A percentile compares a stretch with the other conserved stretches of the same genome.
Conservation (phyloP, 2,888 invertebrate species). For the Alloscopus bannaensis region DNA sequence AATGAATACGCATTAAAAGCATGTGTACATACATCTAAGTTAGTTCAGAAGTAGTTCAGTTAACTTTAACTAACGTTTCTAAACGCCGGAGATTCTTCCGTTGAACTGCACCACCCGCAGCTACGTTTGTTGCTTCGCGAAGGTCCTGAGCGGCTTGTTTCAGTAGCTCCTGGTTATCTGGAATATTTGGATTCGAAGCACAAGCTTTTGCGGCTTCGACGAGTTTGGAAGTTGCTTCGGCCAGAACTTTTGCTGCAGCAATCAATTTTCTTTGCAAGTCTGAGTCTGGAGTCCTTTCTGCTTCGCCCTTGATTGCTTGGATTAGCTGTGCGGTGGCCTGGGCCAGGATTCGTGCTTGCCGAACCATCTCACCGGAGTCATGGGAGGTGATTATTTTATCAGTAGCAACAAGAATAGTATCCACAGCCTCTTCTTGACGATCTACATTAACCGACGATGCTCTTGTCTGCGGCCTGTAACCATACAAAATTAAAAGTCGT, state of each 20-base stretch:
- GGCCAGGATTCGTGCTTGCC: constrained; percentile 92
- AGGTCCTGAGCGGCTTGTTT: constrained; percentile 94
- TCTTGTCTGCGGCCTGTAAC: constrained; percentile 66
- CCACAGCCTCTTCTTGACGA: constrained; percentile 89
- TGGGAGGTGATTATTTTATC: constrained; percentile 90
- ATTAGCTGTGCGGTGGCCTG: constrained; percentile 97
- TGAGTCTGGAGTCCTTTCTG: constrained; percentile 89
- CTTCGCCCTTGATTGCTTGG: constrained; percentile 95
- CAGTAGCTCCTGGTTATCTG: constrained; percentile 88
- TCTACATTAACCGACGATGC: constrained; percentile 80
- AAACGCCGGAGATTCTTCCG: constrained; percentile 69
- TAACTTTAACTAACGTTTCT: too few relatives aligned
- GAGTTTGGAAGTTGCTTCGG: constrained; percentile 91
- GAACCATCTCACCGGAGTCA: constrained; percentile 95
- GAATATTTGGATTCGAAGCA: constrained; percentile 89
- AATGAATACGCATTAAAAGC: too few relatives aligned
- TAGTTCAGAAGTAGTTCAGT: too few relatives aligned
- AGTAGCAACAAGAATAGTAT: constrained; percentile 91
- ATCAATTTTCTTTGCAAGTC: constrained; percentile 92
- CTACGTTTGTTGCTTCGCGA: constrained; percentile 76
- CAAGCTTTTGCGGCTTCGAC: constrained; percentile 97
- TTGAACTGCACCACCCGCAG: constrained; percentile 73
- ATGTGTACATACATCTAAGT: too few relatives aligned
- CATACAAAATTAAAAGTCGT: too few relatives aligned
- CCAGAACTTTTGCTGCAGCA: constrained; percentile 92